Percentiles rank a stretch among this genome's conserved stretches.
Conservation (phyloP, 2,797 vertebrate species). For the Orientallactaga sibirica region DNA sequence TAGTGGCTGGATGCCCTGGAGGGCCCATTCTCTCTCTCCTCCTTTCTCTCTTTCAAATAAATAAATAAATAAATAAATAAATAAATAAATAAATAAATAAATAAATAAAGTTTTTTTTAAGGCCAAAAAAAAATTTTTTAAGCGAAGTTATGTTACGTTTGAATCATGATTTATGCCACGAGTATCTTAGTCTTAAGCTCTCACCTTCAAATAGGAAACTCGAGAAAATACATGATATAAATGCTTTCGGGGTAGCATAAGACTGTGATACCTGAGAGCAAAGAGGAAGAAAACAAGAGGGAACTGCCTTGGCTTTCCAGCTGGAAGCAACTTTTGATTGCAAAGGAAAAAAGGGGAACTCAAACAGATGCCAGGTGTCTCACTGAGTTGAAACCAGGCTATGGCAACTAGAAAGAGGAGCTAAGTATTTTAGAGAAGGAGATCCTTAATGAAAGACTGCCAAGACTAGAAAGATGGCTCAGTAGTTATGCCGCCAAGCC, state of each 20-base stretch:
- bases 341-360: background rate
- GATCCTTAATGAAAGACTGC: background rate
- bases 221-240: background rate
- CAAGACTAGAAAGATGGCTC: background rate
- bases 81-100: no score
- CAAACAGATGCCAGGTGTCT: background rate
- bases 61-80: no score
- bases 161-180: conserved; percentile 1
- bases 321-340: background rate
- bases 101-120: no score
- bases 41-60: no score
- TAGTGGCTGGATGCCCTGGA: no score
- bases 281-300: background rate
- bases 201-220: background rate
- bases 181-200: conserved; percentile 4
- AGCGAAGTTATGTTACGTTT: background rate
- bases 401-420: background rate
- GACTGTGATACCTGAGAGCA: background rate
- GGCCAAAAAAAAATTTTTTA: no score
- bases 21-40: no score
- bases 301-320: background rate
- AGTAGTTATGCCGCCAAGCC: no score
- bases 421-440: background rate
- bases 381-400: background rate
- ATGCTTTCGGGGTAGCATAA: background rate